Conservation (phyloP, 2,888 invertebrate species). For the Leptopterna dolabrata region DNA sequence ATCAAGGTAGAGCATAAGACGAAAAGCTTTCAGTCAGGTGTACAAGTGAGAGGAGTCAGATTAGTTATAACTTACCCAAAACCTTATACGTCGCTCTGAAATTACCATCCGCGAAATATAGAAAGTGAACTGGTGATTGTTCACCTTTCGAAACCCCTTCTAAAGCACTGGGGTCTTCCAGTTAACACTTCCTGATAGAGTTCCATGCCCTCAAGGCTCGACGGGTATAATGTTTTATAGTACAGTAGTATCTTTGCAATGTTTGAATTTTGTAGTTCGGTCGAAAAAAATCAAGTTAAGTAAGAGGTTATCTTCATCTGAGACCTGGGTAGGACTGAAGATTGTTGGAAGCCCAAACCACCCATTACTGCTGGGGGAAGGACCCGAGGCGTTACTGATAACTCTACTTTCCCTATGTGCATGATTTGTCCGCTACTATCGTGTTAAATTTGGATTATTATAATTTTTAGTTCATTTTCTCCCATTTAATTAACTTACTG, state of each 20-base stretch:
- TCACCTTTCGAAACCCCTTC: background rate
- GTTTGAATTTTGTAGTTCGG: too few relatives aligned
- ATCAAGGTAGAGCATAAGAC: background rate
- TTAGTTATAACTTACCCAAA: too few relatives aligned
- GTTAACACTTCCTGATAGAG: background rate
- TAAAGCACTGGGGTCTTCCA: background rate
- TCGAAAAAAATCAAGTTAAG: too few relatives aligned
- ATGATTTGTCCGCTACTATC: too few relatives aligned
- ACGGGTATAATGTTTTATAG: too few relatives aligned
- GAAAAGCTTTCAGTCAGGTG: background rate
- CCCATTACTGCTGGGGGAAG: background rate
- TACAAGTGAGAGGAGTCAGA: background rate
- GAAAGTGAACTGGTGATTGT: background rate
- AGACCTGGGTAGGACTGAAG: background rate
- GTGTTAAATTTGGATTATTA: too few relatives aligned
- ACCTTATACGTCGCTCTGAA: background rate
- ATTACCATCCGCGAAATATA: background rate
- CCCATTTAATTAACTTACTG: too few relatives aligned
- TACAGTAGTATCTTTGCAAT: too few relatives aligned
- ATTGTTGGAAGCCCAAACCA: background rate
- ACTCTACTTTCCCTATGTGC: too few relatives aligned
- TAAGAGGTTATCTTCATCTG: background rate
- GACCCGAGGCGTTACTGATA: too few relatives aligned
- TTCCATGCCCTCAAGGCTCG: background rate
- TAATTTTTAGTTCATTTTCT: too few relatives aligned